Base-by-base conservation (phyloP, 1,140 invertebrate genomes). In the Drosophila bocqueti region DNA sequence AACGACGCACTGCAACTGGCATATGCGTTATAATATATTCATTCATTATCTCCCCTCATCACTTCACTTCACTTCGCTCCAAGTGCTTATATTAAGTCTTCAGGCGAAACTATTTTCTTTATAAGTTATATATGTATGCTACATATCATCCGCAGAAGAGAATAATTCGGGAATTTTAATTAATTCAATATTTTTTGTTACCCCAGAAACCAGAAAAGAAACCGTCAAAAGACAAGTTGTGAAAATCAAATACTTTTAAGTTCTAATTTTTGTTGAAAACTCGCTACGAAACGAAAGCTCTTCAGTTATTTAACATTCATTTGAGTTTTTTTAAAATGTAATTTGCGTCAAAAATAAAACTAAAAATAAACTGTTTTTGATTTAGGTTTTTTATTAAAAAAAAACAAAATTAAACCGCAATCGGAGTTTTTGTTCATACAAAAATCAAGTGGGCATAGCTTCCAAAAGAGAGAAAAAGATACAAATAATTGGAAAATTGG, bases 81-180 rank as follows among this genome's bases (percentile, higher is more conserved):
- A 45, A 34, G n/a, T 18, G 38, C 66, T 68, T 66, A 68, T 66
- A 66, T 68, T 68, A 68, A 68, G 66, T 45, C 46, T 18, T 50
- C 21, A 24, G 36, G 29, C 36, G 18, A 65, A 3, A 13, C 54
- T 60, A 8, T 42, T 43, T 42, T 61, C 36, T 43, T 43, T 61
- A 6, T 64, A 43, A 43, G 42, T 43, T 29, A 31, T 64, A 24
- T 61, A 0, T 36, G 24, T 24, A 21, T 43, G 62, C 62, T 43
- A 24, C 21, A 64, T 31, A 64, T 42, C 9, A 64, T 42, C 9
- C 40, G 18, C 54, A 60, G 24, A 64, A 38, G 16, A 60, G 24
- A 24, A 21, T 6, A 11, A 24, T 13, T 9, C 18, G 21, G 7
- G 38, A n/a, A 10, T 34, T 34, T 61, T 8, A 49, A 55, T 61